Evolutionary conservation across 2,797 vertebrate genomes (phyloP).

Genomic region (Staurois parvus): DNA sequence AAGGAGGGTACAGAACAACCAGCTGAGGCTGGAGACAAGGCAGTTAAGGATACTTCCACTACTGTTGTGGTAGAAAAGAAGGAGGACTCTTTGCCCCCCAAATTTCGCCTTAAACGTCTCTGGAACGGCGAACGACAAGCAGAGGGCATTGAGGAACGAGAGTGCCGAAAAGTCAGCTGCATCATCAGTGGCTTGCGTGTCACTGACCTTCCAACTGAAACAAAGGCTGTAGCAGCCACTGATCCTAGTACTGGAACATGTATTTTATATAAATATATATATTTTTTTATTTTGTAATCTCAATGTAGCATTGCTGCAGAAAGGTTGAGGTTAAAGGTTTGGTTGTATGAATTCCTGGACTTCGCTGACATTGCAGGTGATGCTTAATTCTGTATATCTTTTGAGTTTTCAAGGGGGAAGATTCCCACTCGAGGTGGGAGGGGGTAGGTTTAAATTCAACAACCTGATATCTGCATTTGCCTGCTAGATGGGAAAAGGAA

Average conservation of each 20-base stretch:
- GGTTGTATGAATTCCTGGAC: constrained; percentile 64
- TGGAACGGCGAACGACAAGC: constrained; percentile 74
- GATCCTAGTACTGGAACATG: constrained; percentile 66
- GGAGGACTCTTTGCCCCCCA: constrained; percentile 77
- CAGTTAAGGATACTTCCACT: fast-evolving
- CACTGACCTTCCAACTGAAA: background rate
- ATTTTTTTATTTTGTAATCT: background rate
- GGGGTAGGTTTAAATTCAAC: background rate
- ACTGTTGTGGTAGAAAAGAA: constrained; percentile 64
- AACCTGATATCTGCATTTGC: background rate
- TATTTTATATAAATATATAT: background rate
- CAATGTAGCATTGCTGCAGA: constrained; percentile 71
- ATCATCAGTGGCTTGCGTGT: constrained; percentile 58
- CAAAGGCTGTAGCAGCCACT: constrained; percentile 68
- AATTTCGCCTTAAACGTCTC: constrained; percentile 77
- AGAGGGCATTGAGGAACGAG: constrained; percentile 61
- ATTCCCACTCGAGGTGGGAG: background rate
- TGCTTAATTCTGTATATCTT: constrained; percentile 55
- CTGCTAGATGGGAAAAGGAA: background rate
- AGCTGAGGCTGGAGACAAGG: constrained; percentile 60
- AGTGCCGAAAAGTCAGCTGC: constrained; percentile 68
- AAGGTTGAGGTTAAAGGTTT: constrained; percentile 48
- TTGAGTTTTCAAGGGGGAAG: constrained; percentile 56
- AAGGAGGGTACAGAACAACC: constrained; percentile 62
- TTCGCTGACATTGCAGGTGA: constrained; percentile 34